These are phyloP conservation scores for Papilio glaucus DNA, from an alignment of 1,140 invertebrate genomes.

Conservation along the genomic window DNA sequence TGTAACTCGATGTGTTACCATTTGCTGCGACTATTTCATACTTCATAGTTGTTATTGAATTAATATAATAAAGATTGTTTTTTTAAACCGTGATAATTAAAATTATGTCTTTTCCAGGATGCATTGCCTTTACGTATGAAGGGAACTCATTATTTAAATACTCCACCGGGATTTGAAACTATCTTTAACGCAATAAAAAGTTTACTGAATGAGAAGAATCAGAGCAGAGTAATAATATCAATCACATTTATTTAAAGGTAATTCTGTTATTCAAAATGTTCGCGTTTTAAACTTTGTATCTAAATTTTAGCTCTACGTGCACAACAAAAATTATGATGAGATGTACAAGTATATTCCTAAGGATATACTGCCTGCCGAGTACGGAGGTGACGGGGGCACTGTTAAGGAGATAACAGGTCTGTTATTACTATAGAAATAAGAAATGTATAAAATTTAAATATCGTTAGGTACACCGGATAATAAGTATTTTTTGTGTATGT, in stretches of 20 bases:
- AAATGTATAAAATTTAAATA: no score
- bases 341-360: slow-evolving; percentile 71
- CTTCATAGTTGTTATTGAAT: background rate
- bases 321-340: slow-evolving; percentile 67
- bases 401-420: slow-evolving; percentile 69
- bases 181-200: slow-evolving; percentile 76
- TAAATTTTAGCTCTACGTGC: slow-evolving; percentile 62
- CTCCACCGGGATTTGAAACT: slow-evolving; percentile 76
- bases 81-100: no score
- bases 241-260: background rate
- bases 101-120: slow-evolving; percentile 67
- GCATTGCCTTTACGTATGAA: slow-evolving; percentile 84
- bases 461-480: no score
- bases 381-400: slow-evolving; percentile 72
- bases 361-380: slow-evolving; percentile 72
- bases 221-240: slow-evolving; percentile 50
- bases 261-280: background rate
- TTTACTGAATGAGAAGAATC: slow-evolving; percentile 68
- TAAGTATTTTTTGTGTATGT: no score
- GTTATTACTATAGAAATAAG: background rate
- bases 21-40: background rate
- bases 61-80: background rate
- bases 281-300: background rate
- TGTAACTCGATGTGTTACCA: no score
- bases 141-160: slow-evolving; percentile 84